These are phyloP conservation scores for Sebastiscus albofasciatus DNA, from an alignment of 2,797 vertebrate species.

Conservation along the genomic window DNA sequence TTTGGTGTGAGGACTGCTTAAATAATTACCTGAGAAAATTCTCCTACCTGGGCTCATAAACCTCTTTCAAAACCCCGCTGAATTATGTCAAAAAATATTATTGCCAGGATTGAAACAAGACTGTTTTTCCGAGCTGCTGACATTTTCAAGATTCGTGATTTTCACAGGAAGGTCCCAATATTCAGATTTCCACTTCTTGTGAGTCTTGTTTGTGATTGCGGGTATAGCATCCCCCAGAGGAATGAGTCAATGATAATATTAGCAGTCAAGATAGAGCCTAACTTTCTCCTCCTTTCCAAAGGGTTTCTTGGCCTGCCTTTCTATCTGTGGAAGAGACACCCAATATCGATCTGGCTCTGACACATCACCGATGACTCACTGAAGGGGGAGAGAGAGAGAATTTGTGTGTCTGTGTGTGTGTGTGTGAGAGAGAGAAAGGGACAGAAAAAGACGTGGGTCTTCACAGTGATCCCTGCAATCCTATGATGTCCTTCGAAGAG, in stretches of 20 bases:
- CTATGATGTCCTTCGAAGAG: constrained; percentile 30
- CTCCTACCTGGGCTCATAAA: neutral
- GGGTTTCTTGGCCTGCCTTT: constrained; percentile 44
- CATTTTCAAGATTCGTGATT: constrained; percentile 6
- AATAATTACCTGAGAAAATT: neutral
- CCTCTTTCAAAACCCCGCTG: neutral
- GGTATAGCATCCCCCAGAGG: constrained; percentile 2
- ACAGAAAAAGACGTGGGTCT: constrained; percentile 19
- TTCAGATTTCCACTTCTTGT: constrained; percentile 27
- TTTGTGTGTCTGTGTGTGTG: constrained; percentile 17
- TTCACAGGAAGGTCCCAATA: neutral
- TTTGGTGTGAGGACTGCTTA: neutral
- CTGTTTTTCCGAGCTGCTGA: neutral
- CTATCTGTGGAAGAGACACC: constrained; percentile 55
- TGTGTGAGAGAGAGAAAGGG: neutral
- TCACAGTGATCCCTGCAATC: constrained; percentile 27
- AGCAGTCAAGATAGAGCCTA: constrained; percentile 47
- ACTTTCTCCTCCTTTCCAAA: constrained; percentile 52
- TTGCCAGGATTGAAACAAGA: neutral
- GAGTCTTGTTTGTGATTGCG: constrained; percentile 22
- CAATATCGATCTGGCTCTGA: constrained; percentile 68
- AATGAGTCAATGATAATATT: constrained; percentile 44
- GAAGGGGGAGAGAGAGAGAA: constrained; percentile 23
- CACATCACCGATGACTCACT: constrained; percentile 70
- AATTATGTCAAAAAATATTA: neutral